Evolutionary conservation across 2,113 vertebrate species (phyloP).

Genomic region (Podarcis cretensis): DNA sequence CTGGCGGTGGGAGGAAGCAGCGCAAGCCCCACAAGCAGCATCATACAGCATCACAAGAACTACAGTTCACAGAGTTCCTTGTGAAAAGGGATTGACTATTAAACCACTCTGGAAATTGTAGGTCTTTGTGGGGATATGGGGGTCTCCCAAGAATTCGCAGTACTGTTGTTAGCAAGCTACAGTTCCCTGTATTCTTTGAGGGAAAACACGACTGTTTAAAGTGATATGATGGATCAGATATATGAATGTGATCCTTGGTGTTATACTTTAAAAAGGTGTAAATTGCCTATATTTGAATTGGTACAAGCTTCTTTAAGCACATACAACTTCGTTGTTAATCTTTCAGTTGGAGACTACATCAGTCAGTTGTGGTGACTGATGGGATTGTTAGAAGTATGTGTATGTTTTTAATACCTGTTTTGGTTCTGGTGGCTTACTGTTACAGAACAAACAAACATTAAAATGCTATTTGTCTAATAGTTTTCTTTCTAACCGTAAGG

Average conservation of each 20-base stretch:
- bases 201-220: too few species aligned
- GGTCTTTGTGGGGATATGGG: too few species aligned
- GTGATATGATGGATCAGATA: background rate
- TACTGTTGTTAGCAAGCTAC: too few species aligned
- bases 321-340: background rate
- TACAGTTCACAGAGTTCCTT: too few species aligned
- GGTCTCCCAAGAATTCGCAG: too few species aligned
- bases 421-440: background rate
- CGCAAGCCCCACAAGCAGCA: too few species aligned
- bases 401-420: background rate
- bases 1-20: too few species aligned
- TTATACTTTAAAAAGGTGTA: background rate
- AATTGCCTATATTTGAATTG: background rate
- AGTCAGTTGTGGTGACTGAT: background rate
- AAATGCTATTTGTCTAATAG: background rate
- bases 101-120: too few species aligned
- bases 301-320: background rate
- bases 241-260: background rate
- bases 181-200: too few species aligned
- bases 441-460: background rate
- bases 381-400: background rate
- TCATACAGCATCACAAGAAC: too few species aligned
- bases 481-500: too few species aligned
- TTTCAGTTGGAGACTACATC: background rate
- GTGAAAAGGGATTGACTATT: too few species aligned